Percentiles rank a stretch among this genome's conserved stretches.
Conservation (phyloP, 2,797 vertebrate species). For the Phoxinus dragarum region DNA sequence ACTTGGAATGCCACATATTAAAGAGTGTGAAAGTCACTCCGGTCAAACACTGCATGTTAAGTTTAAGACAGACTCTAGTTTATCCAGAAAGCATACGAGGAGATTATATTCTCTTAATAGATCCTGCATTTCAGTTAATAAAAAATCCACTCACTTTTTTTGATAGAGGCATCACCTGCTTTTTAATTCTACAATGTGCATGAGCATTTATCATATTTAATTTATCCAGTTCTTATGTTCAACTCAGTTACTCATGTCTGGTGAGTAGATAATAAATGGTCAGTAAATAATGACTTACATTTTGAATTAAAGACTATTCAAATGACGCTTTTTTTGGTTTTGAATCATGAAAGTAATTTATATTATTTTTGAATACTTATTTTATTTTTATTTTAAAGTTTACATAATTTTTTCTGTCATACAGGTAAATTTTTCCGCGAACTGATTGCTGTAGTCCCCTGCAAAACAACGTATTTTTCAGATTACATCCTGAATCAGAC, state of each 20-base stretch:
- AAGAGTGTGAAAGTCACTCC: constrained; percentile 30
- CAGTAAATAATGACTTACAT: neutral
- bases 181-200: too few species aligned
- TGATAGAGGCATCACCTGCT: too few species aligned
- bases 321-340: too few species aligned
- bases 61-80: neutral
- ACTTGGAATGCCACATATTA: neutral
- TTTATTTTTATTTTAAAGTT: too few species aligned
- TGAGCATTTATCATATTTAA: too few species aligned
- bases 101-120: neutral
- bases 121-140: neutral
- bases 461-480: neutral
- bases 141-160: too few species aligned
- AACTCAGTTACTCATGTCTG: neutral
- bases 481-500: constrained; percentile 4
- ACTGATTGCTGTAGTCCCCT: neutral
- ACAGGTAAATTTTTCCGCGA: neutral
- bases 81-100: neutral
- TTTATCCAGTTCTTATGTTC: too few species aligned
- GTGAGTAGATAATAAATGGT: neutral
- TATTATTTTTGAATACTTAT: neutral
- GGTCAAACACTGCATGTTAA: neutral
- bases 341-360: neutral
- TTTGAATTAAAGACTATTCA: neutral
- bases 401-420: neutral